Evolutionary conservation across 2,113 vertebrate genomes (phyloP), one percentile per base, ranked within the genome.

Genomic region (Petaurus breviceps): DNA sequence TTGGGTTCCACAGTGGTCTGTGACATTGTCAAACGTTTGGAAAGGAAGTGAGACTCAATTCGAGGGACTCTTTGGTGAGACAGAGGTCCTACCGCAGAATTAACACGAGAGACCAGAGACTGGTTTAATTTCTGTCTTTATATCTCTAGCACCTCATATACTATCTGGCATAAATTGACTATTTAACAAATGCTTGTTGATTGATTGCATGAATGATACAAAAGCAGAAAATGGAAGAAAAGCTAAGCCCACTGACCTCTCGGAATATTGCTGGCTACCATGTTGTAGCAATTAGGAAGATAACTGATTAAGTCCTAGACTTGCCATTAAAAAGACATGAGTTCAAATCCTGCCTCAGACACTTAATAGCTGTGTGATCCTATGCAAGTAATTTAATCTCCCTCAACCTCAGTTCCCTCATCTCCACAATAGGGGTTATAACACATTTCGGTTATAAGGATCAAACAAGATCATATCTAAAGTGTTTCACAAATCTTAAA

Each of bases 51-150:
- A 91, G 95, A 96, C 31, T 54, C 93, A 94, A 92, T 92, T 84
- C 25, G 49, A 43, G 43, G 77, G 43, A 89, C 28, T 37, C 5
- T 51, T 54, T 96, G 19, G 37, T 90, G 52, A 96, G 93, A 94
- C 52, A 91, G 90, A 94, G 53, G 68, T 94, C 89, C 94, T 91
- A 91, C 96, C 92, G 23, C n/a, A 94, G 91, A 52, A 96, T 52
- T 91, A 95, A 94, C 19, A 43, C 19, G 43, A 43, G n/a, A 84
- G 37, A 22, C 19, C 5, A 84, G 19, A n/a, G 16, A 43, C 16
- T 43, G 68, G n/a, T 84, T 43, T 43, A 19, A 84, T 43, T 84
- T 84, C 19, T 84, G 68, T 84, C n/a, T 84, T n/a, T 68, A 16
- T 16, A 8, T 43, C 16, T 43, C 37, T 84, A 84, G 31, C 61